A percentile compares a stretch with the other conserved stretches of the same genome.
phyloP scores from a whole-genome alignment of 2,797 vertebrate genomes.

The Cyclura pinguis region DNA sequence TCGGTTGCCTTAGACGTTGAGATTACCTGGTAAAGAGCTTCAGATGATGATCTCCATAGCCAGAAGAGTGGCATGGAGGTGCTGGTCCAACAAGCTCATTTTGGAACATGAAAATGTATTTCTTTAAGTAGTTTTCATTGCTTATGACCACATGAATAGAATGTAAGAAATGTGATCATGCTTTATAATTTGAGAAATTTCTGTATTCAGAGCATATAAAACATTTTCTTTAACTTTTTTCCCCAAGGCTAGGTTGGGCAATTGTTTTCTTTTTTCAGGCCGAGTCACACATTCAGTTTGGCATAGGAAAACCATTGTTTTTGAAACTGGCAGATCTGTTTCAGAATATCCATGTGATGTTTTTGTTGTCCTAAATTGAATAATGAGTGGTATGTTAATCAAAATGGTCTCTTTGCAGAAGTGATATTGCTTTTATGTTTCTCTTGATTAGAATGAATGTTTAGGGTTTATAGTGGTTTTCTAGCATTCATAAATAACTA shows the following conservation, averaged over 20 bases:
- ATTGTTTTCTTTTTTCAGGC: background rate
- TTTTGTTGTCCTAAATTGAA: background rate
- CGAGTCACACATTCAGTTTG: background rate
- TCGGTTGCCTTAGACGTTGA: background rate
- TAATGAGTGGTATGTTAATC: background rate
- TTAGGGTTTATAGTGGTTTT: background rate
- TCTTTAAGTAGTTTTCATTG: background rate
- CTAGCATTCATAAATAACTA: background rate
- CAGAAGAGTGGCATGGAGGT: background rate
- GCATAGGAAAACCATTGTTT: background rate
- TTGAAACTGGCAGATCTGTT: background rate
- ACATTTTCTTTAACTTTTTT: background rate
- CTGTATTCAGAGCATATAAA: background rate
- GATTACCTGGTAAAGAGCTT: background rate
- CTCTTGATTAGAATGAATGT: background rate
- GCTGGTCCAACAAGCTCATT: background rate
- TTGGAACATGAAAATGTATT: background rate
- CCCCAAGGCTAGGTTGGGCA: background rate
- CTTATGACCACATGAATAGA: background rate
- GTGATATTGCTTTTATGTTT: background rate
- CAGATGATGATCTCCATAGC: background rate
- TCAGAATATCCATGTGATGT: background rate
- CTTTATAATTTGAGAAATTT: background rate
- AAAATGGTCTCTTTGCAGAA: background rate
- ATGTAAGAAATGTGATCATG: background rate